Conservation (phyloP, 1,140 invertebrate genomes). For the Temnothorax nylanderi region DNA sequence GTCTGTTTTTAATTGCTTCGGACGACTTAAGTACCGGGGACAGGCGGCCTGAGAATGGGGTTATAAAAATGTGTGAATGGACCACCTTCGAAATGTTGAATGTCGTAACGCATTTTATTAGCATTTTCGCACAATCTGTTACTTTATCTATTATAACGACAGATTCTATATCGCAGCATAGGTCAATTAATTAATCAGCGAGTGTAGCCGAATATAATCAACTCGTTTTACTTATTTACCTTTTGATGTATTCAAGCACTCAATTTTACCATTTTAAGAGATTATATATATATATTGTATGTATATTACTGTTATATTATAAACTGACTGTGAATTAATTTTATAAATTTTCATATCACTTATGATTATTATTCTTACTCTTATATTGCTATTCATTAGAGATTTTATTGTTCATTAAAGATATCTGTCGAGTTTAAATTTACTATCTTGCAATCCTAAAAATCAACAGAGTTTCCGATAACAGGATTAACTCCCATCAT, state of each 20-base stretch:
- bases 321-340: background rate
- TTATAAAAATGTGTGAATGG: slow-evolving; percentile 47
- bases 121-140: slow-evolving; percentile 7
- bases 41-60: background rate
- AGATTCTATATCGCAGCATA: slow-evolving; percentile 12
- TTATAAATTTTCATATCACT: background rate
- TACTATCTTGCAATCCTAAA: background rate
- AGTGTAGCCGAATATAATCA: background rate
- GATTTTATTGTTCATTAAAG: background rate
- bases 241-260: too few species aligned
- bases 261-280: background rate
- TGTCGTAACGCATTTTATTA: slow-evolving; percentile 2
- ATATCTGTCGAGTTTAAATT: background rate
- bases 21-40: slow-evolving; percentile 15
- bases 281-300: background rate
- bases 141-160: background rate
- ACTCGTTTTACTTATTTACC: background rate
- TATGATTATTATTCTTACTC: slow-evolving; percentile 10
- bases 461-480: background rate
- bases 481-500: background rate
- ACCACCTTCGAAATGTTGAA: slow-evolving; percentile 10
- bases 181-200: background rate
- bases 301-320: background rate
- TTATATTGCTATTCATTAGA: background rate
- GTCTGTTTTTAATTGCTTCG: slow-evolving; percentile 50